Conservation (phyloP, 2,113 vertebrate genomes). For the Oophaga pumilio region DNA sequence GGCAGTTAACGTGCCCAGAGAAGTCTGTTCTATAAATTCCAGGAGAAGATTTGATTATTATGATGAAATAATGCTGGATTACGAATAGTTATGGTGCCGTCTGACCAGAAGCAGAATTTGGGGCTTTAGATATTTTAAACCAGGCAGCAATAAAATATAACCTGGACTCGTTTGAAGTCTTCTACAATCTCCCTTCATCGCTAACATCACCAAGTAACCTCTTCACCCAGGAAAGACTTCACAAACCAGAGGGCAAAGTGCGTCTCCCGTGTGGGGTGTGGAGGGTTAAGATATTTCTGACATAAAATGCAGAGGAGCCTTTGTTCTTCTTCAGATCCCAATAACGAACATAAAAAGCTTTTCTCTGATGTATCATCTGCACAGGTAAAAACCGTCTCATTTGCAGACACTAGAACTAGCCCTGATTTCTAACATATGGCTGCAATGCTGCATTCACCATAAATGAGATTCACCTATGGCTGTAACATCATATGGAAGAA, state of each 20-base stretch:
- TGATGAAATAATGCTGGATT: background rate
- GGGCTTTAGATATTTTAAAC: background rate
- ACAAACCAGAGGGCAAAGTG: background rate
- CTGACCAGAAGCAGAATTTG: background rate
- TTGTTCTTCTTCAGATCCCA: constrained; percentile 23
- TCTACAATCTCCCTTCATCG: background rate
- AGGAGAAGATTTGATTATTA: background rate
- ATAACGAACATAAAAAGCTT: constrained; percentile 21
- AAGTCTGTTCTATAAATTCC: too few species aligned
- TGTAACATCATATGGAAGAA: background rate
- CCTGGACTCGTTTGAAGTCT: constrained; percentile 10
- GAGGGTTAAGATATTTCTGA: background rate
- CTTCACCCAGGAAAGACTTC: background rate
- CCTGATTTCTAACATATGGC: background rate
- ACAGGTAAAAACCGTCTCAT: background rate
- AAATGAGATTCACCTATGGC: background rate
- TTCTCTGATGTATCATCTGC: background rate
- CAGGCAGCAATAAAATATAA: constrained; percentile 12
- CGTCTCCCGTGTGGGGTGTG: background rate
- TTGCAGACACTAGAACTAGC: background rate
- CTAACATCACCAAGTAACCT: background rate
- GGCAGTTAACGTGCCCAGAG: too few species aligned
- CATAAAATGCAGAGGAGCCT: background rate
- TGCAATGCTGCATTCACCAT: background rate
- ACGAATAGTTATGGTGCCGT: background rate